Conservation (phyloP, 2,888 invertebrate genomes). For the Eupithecia insigniata region DNA sequence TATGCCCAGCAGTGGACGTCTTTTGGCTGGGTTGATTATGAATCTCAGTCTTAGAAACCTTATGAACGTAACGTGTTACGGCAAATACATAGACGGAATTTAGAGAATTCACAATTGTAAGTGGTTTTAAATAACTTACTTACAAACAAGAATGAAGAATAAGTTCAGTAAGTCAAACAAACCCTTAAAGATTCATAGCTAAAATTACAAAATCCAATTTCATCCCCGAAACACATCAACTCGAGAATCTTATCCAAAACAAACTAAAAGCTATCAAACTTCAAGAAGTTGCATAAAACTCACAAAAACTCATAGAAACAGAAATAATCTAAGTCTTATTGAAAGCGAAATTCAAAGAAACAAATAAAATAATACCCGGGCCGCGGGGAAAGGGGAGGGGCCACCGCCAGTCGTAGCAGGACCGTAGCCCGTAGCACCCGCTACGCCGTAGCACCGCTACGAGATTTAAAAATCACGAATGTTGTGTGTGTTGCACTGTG, state of each 20-base stretch:
- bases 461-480: constrained; percentile 36
- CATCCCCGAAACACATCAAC: constrained; percentile 12
- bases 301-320: constrained; percentile 23
- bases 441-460: constrained; percentile 59
- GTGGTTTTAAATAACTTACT: neutral
- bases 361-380: constrained; percentile 52
- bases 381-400: constrained; percentile 65
- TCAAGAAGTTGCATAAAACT: constrained; percentile 23
- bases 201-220: constrained; percentile 14
- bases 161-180: neutral
- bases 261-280: constrained; percentile 24
- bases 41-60: neutral
- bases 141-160: constrained; percentile 1
- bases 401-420: constrained; percentile 76
- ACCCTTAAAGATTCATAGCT: constrained; percentile 1
- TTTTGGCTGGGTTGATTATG: neutral
- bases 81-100: neutral
- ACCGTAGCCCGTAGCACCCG: constrained; percentile 75
- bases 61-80: neutral
- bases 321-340: constrained; percentile 32
- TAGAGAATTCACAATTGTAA: neutral
- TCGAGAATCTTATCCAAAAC: constrained; percentile 17
- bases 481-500: constrained; percentile 52
- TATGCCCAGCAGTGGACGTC: neutral
- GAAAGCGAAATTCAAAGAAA: constrained; percentile 44